Conservation (phyloP, 2,797 vertebrate species). For the Echiichthys vipera region DNA sequence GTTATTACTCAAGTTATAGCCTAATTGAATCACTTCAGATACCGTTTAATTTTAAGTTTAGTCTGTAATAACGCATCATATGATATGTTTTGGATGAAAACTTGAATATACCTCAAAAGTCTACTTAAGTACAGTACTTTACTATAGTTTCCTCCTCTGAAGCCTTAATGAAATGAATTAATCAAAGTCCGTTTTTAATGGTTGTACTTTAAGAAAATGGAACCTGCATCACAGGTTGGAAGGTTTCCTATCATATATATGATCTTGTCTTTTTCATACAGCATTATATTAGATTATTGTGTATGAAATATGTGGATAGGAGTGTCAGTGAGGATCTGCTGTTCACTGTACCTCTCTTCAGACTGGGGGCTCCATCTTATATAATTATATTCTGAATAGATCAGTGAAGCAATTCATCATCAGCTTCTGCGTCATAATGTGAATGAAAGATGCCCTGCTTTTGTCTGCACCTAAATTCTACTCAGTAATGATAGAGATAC, state of each 20-base stretch:
- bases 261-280: not conserved
- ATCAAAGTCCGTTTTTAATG: not conserved
- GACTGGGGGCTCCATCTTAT: not conserved
- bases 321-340: not conserved
- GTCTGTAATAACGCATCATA: not conserved
- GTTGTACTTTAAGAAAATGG: not conserved
- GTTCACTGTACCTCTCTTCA: not conserved
- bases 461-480: slow-evolving; percentile 39
- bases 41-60: not conserved
- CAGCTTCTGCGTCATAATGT: slow-evolving; percentile 18
- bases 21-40: not conserved
- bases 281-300: not conserved
- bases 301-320: not conserved
- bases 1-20: not conserved
- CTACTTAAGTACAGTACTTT: not conserved
- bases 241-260: not conserved
- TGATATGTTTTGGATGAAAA: not conserved
- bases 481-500: slow-evolving; percentile 39
- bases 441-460: slow-evolving; percentile 46
- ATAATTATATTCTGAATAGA: slow-evolving; percentile 6
- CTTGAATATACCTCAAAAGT: not conserved
- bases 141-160: not conserved
- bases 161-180: not conserved
- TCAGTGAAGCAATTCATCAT: slow-evolving; percentile 26
- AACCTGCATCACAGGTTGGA: not conserved